Base-by-base conservation (phyloP, 2,797 vertebrate species). In the Diplodus puntazzo region DNA sequence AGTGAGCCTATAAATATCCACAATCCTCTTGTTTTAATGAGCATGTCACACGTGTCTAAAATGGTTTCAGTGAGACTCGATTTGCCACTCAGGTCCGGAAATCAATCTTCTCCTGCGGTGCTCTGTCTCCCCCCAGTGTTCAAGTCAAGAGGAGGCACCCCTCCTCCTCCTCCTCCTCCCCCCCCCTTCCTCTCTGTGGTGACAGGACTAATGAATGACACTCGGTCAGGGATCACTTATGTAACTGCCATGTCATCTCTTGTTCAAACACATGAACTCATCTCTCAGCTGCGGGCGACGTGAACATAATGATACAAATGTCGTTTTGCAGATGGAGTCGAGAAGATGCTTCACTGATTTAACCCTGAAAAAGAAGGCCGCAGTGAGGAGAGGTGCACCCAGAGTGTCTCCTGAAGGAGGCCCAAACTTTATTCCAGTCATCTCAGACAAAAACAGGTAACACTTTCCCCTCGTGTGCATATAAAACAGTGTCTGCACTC, bases 41-140 rank as follows among this genome's bases (percentile, higher is more conserved):
- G 46, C 75, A 55, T 65, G 68, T 79, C 63, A 76, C 63, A 73
- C 52, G 49, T 67, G 63, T 79, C 46, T 60, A 71, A 79, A 61
- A 87, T 66, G 73, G 53, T 83, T 84, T 87, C 70, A 53, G 10
- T 25, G 8, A 63, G 63, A 74, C 46, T 72, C 61, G 6, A 27
- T 73, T 54, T 60, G 43, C 18, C 59, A n/a, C 12, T 64, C 27
- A 54, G 45, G 52, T 68, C 25, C 42, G 20, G 1, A 13, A 57
- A 23, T 21, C 12, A 8, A 0, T 54, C 10, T 46, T 65, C 39
- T 67, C 25, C 46, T 64, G 52, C 66, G 74, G 89, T 74, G 77
- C 94, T 39, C 86, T 95, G 94, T 93, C 93, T 88, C 93, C 93
- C 88, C 68, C 94, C 68, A 73, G 89, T 82, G 94, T 73, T 73